Conservation (phyloP, 2,797 vertebrate species). For the Phylloscopus collybita region DNA sequence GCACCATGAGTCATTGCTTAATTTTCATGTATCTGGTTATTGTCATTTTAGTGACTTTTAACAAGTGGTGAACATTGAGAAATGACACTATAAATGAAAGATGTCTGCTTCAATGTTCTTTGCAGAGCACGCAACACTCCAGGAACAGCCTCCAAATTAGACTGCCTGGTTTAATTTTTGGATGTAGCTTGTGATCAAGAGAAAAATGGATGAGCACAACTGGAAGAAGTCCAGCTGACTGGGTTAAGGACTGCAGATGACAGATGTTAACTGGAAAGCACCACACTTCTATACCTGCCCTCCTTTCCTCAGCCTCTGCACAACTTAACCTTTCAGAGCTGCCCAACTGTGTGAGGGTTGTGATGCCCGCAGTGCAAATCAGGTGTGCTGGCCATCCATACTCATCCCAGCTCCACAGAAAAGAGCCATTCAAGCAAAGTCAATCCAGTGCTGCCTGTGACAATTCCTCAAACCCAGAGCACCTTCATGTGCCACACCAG, state of each 20-base stretch:
- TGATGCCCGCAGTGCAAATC: neutral
- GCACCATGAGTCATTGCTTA: neutral
- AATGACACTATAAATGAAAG: neutral
- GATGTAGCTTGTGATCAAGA: neutral
- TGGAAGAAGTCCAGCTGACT: neutral
- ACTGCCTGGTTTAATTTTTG: neutral
- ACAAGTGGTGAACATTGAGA: neutral
- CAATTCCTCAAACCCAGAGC: neutral
- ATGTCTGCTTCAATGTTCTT: neutral
- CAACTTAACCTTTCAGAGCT: neutral
- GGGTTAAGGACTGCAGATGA: neutral
- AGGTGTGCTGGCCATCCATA: accelerated
- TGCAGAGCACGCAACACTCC: neutral
- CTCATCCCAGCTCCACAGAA: neutral
- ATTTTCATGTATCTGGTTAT: neutral
- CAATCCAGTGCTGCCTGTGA: neutral
- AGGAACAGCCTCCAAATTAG: neutral
- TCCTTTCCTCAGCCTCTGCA: neutral
- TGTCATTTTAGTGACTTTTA: neutral
- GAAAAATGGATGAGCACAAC: neutral
- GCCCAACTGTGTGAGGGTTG: neutral
- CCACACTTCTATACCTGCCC: neutral
- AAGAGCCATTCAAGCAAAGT: neutral
- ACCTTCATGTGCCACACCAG: neutral
- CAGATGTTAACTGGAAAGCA: neutral